Evolutionary conservation across 2,888 invertebrate species (phyloP), one percentile per base, ranked within the genome.

Genomic region (Philhelius pedissequus): DNA sequence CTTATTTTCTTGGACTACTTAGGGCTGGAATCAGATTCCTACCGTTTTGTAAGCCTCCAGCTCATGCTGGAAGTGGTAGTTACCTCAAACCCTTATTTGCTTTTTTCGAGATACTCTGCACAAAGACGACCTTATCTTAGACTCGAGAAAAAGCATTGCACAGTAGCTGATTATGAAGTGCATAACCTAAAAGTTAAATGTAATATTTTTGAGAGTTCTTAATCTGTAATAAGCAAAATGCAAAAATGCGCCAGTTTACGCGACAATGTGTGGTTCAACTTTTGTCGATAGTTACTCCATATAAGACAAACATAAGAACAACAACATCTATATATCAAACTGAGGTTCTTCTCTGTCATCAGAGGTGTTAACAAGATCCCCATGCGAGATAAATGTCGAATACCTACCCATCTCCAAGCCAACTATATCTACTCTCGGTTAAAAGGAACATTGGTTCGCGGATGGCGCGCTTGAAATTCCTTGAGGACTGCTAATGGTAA

Each of bases 351-450:
- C 22, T 20, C 32, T 35, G 7, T 35, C n/a, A 38, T 8, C 64
- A 68, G 68, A 84, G 75, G 84, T 84, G 80, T 80, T 79, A 84
- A 71, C 80, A 84, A 71, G 84, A 80, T 84, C 68, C 40, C 54
- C 60, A 54, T 40, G 71, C 69, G 45, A 48, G 84, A 84, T 80
- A 78, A 15, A 71, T 60, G 54, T 60, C 58, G 9, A 58, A 58
- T 5, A 38, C 25, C 27, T 11, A 43, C 7, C 20, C 13, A 32
- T 35, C 74, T 48, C 43, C 70, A 56, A 35, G 66, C 68, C 66
- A 60, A 71, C 50, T 52, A 56, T 13, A 43, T 13, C 15, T 15
- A 40, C 48, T 54, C 60, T 66, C 50, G 52, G 66, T 22, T 4
- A 22, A 25, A n/a, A 56, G 38, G 71, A 80, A 84, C 22, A 20